phyloP scores from a whole-genome alignment of 2,888 invertebrate genomes.

The Lasioglossum zephyrum region DNA sequence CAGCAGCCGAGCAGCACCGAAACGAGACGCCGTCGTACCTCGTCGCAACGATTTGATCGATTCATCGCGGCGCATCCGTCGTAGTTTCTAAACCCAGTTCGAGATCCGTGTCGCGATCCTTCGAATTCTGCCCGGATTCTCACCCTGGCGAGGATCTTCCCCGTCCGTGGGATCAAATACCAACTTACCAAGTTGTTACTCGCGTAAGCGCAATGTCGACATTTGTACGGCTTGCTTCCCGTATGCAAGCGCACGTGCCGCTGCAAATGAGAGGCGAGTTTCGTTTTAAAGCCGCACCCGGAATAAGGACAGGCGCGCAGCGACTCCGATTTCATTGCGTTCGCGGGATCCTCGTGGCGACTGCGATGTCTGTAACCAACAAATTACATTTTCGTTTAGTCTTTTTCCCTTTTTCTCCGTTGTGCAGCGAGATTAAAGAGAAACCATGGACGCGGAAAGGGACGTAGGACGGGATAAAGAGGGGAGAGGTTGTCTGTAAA shows the following conservation, averaged over 20 bases:
- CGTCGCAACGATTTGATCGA: not conserved
- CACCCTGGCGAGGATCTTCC: not conserved
- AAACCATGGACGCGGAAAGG: not conserved
- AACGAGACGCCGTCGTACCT: not conserved
- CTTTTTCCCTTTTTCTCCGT: not conserved
- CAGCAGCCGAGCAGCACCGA: not conserved
- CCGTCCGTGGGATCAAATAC: not conserved
- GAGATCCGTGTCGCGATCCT: not conserved
- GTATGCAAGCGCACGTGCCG: constrained; percentile 93
- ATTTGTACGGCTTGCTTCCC: constrained; percentile 93
- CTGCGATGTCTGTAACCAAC: constrained; percentile 74
- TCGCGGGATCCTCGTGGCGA: constrained; percentile 68
- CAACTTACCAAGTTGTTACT: constrained; percentile 91
- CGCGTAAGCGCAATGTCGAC: constrained; percentile 92
- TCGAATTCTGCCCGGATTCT: not conserved
- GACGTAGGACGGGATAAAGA: no score
- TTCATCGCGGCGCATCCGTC: not conserved
- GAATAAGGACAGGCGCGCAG: constrained; percentile 75
- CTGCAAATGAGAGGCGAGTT: constrained; percentile 89
- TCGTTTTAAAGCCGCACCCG: constrained; percentile 89
- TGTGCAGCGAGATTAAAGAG: not conserved
- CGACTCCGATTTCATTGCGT: constrained; percentile 38
- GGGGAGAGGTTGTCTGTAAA: not conserved
- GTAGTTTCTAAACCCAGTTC: not conserved
- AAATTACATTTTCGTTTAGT: constrained; percentile 8